Conservation (phyloP, 2,888 invertebrate genomes). For the Ashinkailepas kermadecensis region DNA sequence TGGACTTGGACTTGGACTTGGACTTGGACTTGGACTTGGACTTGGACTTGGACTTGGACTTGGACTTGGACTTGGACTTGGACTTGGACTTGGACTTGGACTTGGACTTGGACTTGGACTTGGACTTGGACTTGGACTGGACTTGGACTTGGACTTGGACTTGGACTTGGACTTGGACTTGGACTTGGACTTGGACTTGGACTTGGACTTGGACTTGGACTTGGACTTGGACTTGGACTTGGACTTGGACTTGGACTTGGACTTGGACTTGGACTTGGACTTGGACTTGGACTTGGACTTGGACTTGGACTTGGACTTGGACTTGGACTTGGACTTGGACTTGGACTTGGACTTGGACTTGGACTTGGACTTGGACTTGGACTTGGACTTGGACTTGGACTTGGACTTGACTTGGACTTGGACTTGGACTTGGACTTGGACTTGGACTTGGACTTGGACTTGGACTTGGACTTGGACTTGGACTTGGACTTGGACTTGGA, state of each 20-base stretch:
- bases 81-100: slow-evolving; percentile 14
- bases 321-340: slow-evolving; percentile 14
- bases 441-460: slow-evolving; percentile 14
- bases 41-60: slow-evolving; percentile 14
- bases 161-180: slow-evolving; percentile 10
- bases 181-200: slow-evolving; percentile 14
- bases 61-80: slow-evolving; percentile 14
- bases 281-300: slow-evolving; percentile 14
- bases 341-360: slow-evolving; percentile 1
- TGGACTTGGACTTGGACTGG: too few relatives aligned
- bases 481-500: slow-evolving; percentile 10
- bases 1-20: slow-evolving; percentile 10
- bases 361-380: not conserved
- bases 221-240: slow-evolving; percentile 14
- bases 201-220: slow-evolving; percentile 14
- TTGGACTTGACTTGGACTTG: too few relatives aligned
- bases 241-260: slow-evolving; percentile 14
- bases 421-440: slow-evolving; percentile 14
- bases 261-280: slow-evolving; percentile 14
- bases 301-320: slow-evolving; percentile 14
- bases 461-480: slow-evolving; percentile 14
- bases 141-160: slow-evolving; percentile 14
- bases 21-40: slow-evolving; percentile 14
- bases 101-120: slow-evolving; percentile 14
- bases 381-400: slow-evolving; percentile 6